These are phyloP conservation scores for Apostichopus parvimensis DNA, from an alignment of 35 echinoderm and acorn worm species.

Conservation along the genomic window DNA sequence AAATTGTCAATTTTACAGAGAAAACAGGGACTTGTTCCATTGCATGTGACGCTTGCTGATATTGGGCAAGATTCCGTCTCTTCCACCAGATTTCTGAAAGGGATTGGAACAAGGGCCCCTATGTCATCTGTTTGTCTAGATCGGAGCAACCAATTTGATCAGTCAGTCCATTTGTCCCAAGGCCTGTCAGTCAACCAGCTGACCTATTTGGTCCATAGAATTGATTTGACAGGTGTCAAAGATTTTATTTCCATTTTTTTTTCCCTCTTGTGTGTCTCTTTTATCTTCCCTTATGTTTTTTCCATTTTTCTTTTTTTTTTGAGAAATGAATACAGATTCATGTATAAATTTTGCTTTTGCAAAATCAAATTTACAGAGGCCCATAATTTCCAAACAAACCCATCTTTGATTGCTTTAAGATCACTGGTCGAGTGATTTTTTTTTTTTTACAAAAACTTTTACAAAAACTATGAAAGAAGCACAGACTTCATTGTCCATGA, in stretches of 20 bases:
- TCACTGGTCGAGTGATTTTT: too few species aligned
- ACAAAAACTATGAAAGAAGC: too few species aligned
- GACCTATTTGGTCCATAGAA: conserved; percentile 33
- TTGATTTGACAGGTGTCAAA: conserved; percentile 26
- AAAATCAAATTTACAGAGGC: too few species aligned
- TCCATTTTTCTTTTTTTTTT: background rate
- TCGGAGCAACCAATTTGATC: conserved; percentile 2
- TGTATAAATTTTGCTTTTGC: too few species aligned
- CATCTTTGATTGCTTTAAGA: too few species aligned
- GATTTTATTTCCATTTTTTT: background rate
- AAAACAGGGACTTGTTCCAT: background rate
- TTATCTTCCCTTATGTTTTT: background rate
- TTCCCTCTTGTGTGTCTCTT: background rate
- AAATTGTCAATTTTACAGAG: background rate
- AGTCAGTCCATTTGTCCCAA: background rate
- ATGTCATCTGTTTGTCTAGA: conserved; percentile 36
- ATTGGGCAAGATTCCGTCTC: too few species aligned
- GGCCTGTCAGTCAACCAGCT: conserved; percentile 19
- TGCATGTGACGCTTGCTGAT: too few species aligned
- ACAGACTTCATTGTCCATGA: too few species aligned
- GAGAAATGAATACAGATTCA: background rate
- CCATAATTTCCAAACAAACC: too few species aligned
- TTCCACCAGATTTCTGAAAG: too few species aligned
- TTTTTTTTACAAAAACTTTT: too few species aligned
- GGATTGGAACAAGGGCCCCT: background rate